Base-by-base conservation (phyloP, 2,113 vertebrate species). In the Gopherus flavomarginatus region DNA sequence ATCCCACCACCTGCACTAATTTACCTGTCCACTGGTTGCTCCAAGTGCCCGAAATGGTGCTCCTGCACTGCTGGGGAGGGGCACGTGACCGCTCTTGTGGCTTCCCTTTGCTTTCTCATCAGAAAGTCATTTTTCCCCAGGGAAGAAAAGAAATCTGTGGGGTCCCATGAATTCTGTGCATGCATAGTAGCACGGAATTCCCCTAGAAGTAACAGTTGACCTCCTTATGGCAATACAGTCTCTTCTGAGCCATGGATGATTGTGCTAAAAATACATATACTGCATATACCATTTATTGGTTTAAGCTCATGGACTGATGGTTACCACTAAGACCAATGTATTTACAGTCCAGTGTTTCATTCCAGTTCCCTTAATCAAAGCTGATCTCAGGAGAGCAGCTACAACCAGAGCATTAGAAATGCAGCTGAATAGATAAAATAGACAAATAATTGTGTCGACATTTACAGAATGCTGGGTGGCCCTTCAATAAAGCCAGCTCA, bases 341-440 rank as follows among this genome's bases (percentile, higher is more conserved):
- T 65, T 65, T 31, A 35, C 59, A 65, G 7, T 65, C 31, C 59
- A 31, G 29, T 35, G 59, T 65, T 65, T 35, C 13, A 12, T 35
- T 35, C 31, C 31, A 65, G 27, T 65, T 17, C 59, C 31, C 59
- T 65, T 17, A 65, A 31, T 65, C 59, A 35, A 35, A 65, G 59
- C 11, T 65, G 59, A 65, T 65, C 14, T 65, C 59, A 8, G 59
- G 31, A 35, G 59, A 65, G 59, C 59, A 65, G 31, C 13, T 65
- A 65, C 14, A 65, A 35, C 8, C 31, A 65, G 6, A 59, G 3
- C 27, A 6, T 22, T 80, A 80, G 78, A 84, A 59, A 31, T 42
- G 49, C n/a, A 96, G 78, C 62, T 56, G 90, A 92, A 83, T 77
- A 94, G 95, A 93, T 85, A 0, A 92, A 54, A 42, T 27, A 79